A percentile compares a stretch with the other conserved stretches of the same genome.
Conservation (phyloP, 2,113 vertebrate genomes). For the Aythya baeri region DNA sequence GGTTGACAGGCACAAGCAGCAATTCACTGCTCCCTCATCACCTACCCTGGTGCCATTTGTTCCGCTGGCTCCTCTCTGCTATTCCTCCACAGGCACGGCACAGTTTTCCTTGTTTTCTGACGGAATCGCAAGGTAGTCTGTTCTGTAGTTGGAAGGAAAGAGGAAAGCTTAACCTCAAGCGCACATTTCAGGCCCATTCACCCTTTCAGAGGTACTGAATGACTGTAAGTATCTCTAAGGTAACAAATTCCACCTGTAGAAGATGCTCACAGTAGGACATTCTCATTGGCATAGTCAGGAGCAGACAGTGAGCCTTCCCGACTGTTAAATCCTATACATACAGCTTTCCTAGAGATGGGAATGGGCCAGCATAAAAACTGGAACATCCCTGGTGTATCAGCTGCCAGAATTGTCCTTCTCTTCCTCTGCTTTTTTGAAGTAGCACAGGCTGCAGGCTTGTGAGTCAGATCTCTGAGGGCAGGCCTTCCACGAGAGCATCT, state of each 20-base stretch:
- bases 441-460: background rate
- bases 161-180: constrained; percentile 4
- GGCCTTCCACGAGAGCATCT: background rate
- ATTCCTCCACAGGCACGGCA: constrained; percentile 87
- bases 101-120: constrained; percentile 94
- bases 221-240: background rate
- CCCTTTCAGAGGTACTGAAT: background rate
- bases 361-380: rapidly evolving
- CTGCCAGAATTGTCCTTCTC: background rate
- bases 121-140: constrained; percentile 95
- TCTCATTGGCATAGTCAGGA: background rate
- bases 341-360: background rate
- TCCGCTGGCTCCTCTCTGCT: constrained; percentile 47
- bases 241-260: background rate
- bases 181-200: background rate
- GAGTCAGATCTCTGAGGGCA: background rate
- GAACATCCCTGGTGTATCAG: background rate
- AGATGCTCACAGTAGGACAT: background rate
- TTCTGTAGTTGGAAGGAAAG: constrained; percentile 78
- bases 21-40: rapidly evolving
- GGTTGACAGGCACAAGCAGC: background rate
- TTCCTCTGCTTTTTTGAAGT: background rate
- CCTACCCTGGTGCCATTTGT: constrained; percentile 48
- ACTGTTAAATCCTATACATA: background rate
- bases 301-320: background rate